These are phyloP conservation scores for Molossus molossus DNA, from an alignment of 2,797 vertebrate species.

Conservation along the genomic window DNA sequence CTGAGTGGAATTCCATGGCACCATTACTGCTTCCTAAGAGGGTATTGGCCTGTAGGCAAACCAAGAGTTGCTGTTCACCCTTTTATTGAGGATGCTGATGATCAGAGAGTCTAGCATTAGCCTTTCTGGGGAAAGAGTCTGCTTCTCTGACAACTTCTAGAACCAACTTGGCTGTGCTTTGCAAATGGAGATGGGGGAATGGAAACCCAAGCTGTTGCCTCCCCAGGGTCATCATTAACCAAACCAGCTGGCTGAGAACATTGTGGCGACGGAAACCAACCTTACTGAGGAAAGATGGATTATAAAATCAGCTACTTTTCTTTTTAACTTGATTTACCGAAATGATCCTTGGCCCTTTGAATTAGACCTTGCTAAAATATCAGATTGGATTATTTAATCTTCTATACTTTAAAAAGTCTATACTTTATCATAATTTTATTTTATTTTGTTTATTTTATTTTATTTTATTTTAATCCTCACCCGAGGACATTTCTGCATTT, in stretches of 20 bases:
- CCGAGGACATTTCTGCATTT: too few species aligned
- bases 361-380: conserved; percentile 73
- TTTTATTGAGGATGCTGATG: conserved; percentile 56
- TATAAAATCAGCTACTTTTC: conserved; percentile 79
- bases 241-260: conserved; percentile 62
- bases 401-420: conserved; percentile 42
- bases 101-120: conserved; percentile 30
- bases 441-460: not conserved
- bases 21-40: not conserved
- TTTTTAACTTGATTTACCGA: conserved; percentile 68
- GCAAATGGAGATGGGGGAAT: conserved; percentile 64
- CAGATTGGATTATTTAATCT: conserved; percentile 68
- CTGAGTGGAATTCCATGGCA: conserved; percentile 22
- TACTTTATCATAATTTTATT: conserved; percentile 57
- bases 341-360: conserved; percentile 62
- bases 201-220: conserved; percentile 45
- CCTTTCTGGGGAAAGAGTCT: conserved; percentile 7
- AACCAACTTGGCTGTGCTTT: conserved; percentile 70
- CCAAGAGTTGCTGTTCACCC: not conserved
- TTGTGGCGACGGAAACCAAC: conserved; percentile 72
- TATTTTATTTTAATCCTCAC: too few species aligned
- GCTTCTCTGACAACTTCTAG: conserved; percentile 64
- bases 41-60: conserved; percentile 1
- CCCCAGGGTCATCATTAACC: conserved; percentile 73
- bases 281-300: conserved; percentile 68